These are phyloP conservation scores for Trachurus trachurus DNA, from an alignment of 2,797 vertebrate species.

Conservation along the genomic window DNA sequence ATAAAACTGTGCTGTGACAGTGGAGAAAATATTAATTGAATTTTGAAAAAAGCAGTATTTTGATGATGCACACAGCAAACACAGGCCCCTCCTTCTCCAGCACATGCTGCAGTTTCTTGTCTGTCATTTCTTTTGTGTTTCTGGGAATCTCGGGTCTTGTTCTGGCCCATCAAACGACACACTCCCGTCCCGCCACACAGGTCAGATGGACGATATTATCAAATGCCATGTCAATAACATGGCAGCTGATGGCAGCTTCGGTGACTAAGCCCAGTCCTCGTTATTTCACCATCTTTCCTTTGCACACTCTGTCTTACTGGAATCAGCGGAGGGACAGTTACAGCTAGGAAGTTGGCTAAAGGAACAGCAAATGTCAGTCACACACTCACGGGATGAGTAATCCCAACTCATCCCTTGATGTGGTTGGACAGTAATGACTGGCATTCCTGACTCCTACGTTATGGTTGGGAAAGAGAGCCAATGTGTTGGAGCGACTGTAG, in stretches of 20 bases:
- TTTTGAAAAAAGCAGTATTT: slow-evolving; percentile 12
- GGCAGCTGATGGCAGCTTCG: slow-evolving; percentile 33
- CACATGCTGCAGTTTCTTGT: background rate
- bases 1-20: slow-evolving; percentile 15
- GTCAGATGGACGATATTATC: slow-evolving; percentile 35
- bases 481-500: slow-evolving; percentile 54
- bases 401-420: slow-evolving; percentile 79
- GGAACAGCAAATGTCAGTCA: slow-evolving; percentile 66
- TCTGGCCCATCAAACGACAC: slow-evolving; percentile 11
- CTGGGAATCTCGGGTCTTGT: background rate
- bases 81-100: slow-evolving; percentile 3
- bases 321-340: slow-evolving; percentile 55
- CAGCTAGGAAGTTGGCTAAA: slow-evolving; percentile 57
- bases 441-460: slow-evolving; percentile 63
- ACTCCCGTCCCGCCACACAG: slow-evolving; percentile 8
- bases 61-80: slow-evolving; percentile 25
- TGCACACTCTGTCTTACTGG: slow-evolving; percentile 42
- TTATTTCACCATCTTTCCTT: slow-evolving; percentile 29
- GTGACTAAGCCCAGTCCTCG: slow-evolving; percentile 28
- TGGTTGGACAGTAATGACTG: slow-evolving; percentile 76
- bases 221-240: slow-evolving; percentile 15
- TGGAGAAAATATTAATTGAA: slow-evolving; percentile 12
- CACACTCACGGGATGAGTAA: slow-evolving; percentile 73
- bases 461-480: slow-evolving; percentile 65
- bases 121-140: slow-evolving; percentile 12